A percentile compares a stretch with the other conserved stretches of the same genome.
Evolutionary conservation across 2,888 invertebrate genomes (phyloP).

Genomic region (Aleiodes leptofemur): DNA sequence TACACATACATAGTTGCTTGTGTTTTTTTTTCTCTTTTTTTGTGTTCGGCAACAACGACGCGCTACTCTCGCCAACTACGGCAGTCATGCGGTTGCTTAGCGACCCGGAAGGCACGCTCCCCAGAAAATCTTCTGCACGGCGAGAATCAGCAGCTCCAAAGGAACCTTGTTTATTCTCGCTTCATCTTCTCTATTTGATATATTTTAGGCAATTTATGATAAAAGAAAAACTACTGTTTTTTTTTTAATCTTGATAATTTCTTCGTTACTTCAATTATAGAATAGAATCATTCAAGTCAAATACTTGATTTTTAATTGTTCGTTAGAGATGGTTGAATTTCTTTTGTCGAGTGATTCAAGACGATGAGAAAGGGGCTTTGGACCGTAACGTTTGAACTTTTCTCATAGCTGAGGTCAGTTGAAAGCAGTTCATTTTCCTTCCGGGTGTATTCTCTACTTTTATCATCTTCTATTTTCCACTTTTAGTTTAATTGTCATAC

Average conservation of each 20-base stretch:
- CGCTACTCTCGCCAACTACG: constrained; percentile 41
- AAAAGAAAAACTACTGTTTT: neutral
- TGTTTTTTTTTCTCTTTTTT: constrained; percentile 12
- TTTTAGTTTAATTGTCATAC: neutral
- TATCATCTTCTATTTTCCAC: neutral
- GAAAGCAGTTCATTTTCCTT: neutral
- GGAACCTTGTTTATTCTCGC: constrained; percentile 1
- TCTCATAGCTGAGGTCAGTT: neutral
- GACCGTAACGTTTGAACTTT: constrained; percentile 36
- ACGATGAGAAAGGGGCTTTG: constrained; percentile 12
- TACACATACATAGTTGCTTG: constrained; percentile 23
- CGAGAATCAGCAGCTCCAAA: constrained; percentile 43
- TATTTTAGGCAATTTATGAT: constrained; percentile 1
- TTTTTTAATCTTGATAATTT: neutral
- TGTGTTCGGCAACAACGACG: neutral
- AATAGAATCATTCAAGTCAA: neutral
- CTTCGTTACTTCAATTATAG: constrained; percentile 4
- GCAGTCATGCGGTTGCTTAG: constrained; percentile 60
- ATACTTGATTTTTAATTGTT: constrained; percentile 22
- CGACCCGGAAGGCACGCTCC: constrained; percentile 56
- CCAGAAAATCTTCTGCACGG: constrained; percentile 42
- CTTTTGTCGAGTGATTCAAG: constrained; percentile 27
- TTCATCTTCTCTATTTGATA: neutral
- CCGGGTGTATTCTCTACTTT: neutral
- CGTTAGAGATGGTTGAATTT: constrained; percentile 6